Evolutionary conservation across 1,140 invertebrate species (phyloP).

Genomic region (Saxidomus purpurata): DNA sequence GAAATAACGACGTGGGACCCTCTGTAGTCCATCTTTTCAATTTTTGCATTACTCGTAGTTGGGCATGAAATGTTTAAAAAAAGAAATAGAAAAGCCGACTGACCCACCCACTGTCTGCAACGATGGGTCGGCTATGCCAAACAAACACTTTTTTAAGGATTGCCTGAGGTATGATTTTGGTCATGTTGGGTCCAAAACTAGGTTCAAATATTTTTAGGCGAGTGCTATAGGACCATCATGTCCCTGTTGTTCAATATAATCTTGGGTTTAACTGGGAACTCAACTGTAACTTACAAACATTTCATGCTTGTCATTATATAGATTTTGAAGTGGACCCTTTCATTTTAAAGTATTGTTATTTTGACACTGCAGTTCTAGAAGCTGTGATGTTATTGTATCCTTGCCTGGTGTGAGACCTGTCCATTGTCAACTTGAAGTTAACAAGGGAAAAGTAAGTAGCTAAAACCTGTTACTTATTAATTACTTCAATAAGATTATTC

Average conservation of each 20-base stretch:
- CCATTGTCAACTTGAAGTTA: slow-evolving; percentile 40
- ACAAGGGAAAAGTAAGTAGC: slow-evolving; percentile 20
- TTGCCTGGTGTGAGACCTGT: neutral
- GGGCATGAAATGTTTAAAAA: too few species aligned
- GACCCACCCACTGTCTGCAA: too few species aligned
- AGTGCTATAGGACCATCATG: neutral
- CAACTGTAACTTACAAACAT: neutral
- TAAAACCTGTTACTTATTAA: slow-evolving; percentile 30
- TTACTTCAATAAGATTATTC: slow-evolving; percentile 29
- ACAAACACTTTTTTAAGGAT: too few species aligned
- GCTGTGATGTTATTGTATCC: slow-evolving; percentile 36
- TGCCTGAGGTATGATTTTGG: too few species aligned
- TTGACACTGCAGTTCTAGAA: slow-evolving; percentile 7
- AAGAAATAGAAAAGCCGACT: too few species aligned
- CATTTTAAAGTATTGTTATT: slow-evolving; percentile 9
- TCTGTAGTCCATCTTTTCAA: too few species aligned
- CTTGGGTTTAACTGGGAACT: neutral
- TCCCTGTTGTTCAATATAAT: too few species aligned
- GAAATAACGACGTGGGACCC: too few species aligned
- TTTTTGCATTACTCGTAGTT: too few species aligned
- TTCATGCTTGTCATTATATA: neutral
- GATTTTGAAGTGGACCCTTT: neutral
- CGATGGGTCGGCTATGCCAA: too few species aligned
- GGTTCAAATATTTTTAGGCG: neutral
- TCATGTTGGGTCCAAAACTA: too few species aligned